Evolutionary conservation across 2,113 vertebrate genomes (phyloP).

Genomic region (Taurulus bubalis): DNA sequence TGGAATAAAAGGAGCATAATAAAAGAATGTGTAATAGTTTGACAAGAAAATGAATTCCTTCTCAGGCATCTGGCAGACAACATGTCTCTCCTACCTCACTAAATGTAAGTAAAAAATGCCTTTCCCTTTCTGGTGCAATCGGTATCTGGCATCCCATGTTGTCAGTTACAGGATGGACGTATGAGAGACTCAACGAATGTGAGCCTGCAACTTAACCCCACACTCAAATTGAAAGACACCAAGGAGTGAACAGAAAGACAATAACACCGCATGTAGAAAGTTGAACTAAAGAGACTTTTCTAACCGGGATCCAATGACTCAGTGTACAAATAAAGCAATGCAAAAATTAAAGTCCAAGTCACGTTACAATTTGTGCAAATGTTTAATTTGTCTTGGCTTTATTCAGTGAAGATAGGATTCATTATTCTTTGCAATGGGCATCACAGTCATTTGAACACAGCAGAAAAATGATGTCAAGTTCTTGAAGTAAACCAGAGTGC

Average conservation of each 20-base stretch:
- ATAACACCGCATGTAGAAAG: constrained; percentile 2
- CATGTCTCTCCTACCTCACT: constrained; percentile 23
- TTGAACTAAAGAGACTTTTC: constrained; percentile 31
- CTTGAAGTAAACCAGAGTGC: constrained; percentile 43
- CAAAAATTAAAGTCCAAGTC: constrained; percentile 56
- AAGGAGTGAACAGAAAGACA: neutral
- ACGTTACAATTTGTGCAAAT: constrained; percentile 66
- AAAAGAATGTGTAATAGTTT: constrained; percentile 29
- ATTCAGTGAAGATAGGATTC: constrained; percentile 65
- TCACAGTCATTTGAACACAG: constrained; percentile 43
- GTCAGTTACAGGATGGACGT: constrained; percentile 14
- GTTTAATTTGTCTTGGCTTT: constrained; percentile 65
- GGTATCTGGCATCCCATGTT: constrained; percentile 23
- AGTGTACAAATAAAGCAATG: constrained; percentile 27
- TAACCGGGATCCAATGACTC: constrained; percentile 23
- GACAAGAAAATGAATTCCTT: constrained; percentile 61
- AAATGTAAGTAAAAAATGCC: constrained; percentile 48
- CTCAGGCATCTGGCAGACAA: constrained; percentile 40
- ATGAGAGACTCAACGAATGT: constrained; percentile 25
- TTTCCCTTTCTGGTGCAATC: constrained; percentile 30
- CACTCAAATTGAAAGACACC: constrained; percentile 7
- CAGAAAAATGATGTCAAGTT: constrained; percentile 49
- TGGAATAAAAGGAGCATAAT: constrained; percentile 6
- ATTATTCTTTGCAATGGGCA: constrained; percentile 50
- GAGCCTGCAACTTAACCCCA: constrained; percentile 13